Base-by-base conservation (phyloP, 2,797 vertebrate species). In the Apogon hyalosoma region DNA sequence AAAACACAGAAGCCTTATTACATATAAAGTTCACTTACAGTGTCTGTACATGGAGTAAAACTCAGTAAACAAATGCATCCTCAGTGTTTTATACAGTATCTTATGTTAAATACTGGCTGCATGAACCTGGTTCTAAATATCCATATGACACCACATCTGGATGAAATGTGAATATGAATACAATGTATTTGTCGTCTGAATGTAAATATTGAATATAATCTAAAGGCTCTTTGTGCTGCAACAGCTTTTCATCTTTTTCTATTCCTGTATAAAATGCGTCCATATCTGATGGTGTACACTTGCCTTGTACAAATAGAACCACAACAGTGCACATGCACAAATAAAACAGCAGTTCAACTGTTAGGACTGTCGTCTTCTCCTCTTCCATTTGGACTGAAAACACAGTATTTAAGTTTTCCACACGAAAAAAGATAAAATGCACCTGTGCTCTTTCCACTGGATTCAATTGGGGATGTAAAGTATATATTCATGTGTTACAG, bases 141-240 rank as follows among this genome's bases (percentile, higher is more conserved):
- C 69, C 54, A 82, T 47, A 56, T 68, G 55, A 21, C 39, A 18
- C 31, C 21, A 65, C 38, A 41, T 77, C 46, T 87, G 75, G 59
- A 71, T 75, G 28, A 73, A 75, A 43, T 69, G 63, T 72, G 50
- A 21, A 33, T 85, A 71, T 82, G 56, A 86, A 86, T 85, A 88
- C 82, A 86, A 65, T 84, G 85, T 88, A 86, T 88, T 85, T 87
- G 75, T 74, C 57, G 63, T 85, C 39, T 66, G 31, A 77, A 71
- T 79, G 72, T 87, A 67, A 81, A 82, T 76, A 63, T 47, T 63
- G 41, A 24, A 24, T 11, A 45, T 40, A 61, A 24, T 52, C 18
- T 5, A 28, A 36, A 66, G 6, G 47, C 31, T 71, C 36, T 51
- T 43, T 61, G 61, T 83, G 57, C 69, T 55, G 57, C 49, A 66